A percentile compares a stretch with the other conserved stretches of the same genome.
Evolutionary conservation across 1,140 invertebrate genomes (phyloP).

Genomic region (Pseudomyrmex cubaensis): DNA sequence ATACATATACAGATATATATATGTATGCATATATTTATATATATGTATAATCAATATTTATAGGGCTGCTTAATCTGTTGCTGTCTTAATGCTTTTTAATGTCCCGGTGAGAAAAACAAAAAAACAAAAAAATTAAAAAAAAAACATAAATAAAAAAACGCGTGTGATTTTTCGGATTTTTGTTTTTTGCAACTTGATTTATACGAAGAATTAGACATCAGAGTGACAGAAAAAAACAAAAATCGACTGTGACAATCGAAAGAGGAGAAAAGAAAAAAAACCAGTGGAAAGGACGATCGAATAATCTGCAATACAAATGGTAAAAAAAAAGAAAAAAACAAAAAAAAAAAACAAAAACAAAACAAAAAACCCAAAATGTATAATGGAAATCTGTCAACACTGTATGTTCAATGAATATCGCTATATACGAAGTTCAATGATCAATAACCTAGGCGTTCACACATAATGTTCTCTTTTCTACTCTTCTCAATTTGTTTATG

Average conservation of each 20-base stretch:
- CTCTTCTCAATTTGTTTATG: too few species aligned
- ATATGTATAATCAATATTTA: conserved; percentile 82
- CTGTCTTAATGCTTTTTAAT: conserved; percentile 57
- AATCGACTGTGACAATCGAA: too few species aligned
- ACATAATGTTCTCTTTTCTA: too few species aligned
- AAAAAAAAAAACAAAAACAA: neutral
- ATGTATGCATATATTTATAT: conserved; percentile 76
- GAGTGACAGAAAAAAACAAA: too few species aligned
- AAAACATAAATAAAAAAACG: conserved; percentile 1
- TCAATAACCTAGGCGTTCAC: too few species aligned
- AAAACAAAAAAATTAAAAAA: neutral
- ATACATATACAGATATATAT: conserved; percentile 78
- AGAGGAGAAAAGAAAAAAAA: neutral
- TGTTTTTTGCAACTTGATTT: too few species aligned
- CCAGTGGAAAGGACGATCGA: conserved; percentile 6
- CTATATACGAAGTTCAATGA: conserved; percentile 3
- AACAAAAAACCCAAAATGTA: neutral
- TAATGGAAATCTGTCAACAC: neutral
- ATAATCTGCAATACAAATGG: conserved; percentile 6
- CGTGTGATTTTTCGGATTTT: too few species aligned
- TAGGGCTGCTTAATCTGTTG: conserved; percentile 80
- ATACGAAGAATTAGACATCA: neutral
- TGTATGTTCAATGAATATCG: conserved; percentile 1
- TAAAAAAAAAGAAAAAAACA: neutral
- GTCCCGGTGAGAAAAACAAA: conserved; percentile 40